A percentile compares a stretch with the other conserved stretches of the same genome.
phyloP scores from a whole-genome alignment of 2,888 invertebrate genomes.

The Conistra vaccinii region DNA sequence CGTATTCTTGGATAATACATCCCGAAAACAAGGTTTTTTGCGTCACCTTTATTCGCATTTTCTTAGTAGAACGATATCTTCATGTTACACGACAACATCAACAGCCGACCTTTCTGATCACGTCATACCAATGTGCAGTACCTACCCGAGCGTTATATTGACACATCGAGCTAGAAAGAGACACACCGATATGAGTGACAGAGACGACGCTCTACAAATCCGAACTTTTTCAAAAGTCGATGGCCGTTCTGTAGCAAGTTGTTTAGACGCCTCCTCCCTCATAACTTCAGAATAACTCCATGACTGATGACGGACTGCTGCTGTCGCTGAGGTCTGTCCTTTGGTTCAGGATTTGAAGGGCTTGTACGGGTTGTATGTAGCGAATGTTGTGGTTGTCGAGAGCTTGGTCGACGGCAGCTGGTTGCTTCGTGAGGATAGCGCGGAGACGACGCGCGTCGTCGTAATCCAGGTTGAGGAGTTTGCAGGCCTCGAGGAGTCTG shows the following conservation, averaged over 20 bases:
- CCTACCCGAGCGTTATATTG: not conserved
- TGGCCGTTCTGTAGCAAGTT: constrained; percentile 29
- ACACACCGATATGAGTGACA: not conserved
- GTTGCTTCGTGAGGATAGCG: constrained; percentile 89
- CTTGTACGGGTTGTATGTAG: constrained; percentile 72
- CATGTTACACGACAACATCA: constrained; percentile 42
- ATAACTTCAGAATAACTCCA: constrained; percentile 85
- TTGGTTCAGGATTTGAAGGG: constrained; percentile 82
- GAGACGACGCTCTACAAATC: constrained; percentile 13
- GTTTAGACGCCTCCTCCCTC: constrained; percentile 80
- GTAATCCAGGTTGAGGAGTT: constrained; percentile 93
- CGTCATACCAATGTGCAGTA: constrained; percentile 7
- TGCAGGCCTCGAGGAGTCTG: constrained; percentile 94
- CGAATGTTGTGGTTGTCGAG: constrained; percentile 68
- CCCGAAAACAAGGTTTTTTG: not conserved
- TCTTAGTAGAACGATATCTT: not conserved
- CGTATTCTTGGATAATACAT: not conserved
- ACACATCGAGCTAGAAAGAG: constrained; percentile 12
- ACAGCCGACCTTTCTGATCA: constrained; percentile 46
- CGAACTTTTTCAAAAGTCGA: constrained; percentile 14
- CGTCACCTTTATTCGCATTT: not conserved
- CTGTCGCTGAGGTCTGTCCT: constrained; percentile 83
- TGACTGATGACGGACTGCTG: constrained; percentile 78
- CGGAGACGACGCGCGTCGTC: constrained; percentile 95
- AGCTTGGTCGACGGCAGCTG: constrained; percentile 53